Base-by-base conservation (phyloP, 35 echinoderm and acorn worm genomes). In the Hemicentrotus pulcherrimus region DNA sequence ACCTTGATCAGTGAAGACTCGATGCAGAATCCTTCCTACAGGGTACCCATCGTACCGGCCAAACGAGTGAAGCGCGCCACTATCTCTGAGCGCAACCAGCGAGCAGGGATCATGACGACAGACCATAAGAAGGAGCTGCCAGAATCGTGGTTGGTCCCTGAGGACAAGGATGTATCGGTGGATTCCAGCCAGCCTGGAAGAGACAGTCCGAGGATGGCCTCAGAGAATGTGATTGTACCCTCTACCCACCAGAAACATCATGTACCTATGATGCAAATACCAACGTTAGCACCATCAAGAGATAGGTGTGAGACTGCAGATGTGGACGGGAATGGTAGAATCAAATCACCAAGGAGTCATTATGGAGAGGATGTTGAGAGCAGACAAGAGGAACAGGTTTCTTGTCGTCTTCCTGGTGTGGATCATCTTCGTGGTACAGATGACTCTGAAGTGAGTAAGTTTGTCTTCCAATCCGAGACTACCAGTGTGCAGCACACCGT, bases 31-130 rank as follows among this genome's bases (percentile, higher is more conserved):
- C 46, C 88, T 9, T 28, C 88, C 88, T 90, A 90, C 32, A 90
- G 24, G 88, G 33, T 90, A 5, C 31, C 88, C 18, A 45, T 8
- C 11, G 46, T 32, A 46, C 32, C 88, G 12, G 12, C 88, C 32
- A 90, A 90, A 47, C 88, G 88, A 58, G 91, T 93, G 3, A 93
- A 93, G 30, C 91, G 91, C 13, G 91, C 91, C 28, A 50, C 91
- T 0, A 14, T 93, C 9, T 93, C 91, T 11, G 91, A 50, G 91
- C 45, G 91, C 16, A 93, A 93, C 30, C 48, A 58, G 16, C 91
- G 91, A 50, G 91, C 91, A 47, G 91, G 91, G 32, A 90, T 90
- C 32, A 45, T 33, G 31, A 90, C 88, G 33, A 90, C 88, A 0
- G 88, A 90, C 15, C 15, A 31, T 15, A 90, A 32, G 46, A 45